Evolutionary conservation across 2,113 vertebrate species (phyloP).

Genomic region (Misgurnus anguillicaudatus): DNA sequence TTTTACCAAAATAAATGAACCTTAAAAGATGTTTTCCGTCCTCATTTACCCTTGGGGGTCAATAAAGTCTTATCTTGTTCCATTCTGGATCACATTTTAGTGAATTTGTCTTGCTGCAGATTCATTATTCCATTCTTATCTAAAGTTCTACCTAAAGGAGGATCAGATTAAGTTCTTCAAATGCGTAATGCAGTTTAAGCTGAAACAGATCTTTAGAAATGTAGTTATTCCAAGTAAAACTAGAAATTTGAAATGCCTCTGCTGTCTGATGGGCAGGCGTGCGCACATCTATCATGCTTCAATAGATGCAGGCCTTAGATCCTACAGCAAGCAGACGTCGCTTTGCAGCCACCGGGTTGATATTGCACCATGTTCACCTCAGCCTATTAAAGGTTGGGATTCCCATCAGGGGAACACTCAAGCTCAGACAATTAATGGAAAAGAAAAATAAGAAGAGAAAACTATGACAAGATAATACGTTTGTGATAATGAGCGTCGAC

Average conservation of each 20-base stretch:
- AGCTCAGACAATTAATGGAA: constrained; percentile 51
- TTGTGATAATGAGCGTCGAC: constrained; percentile 53
- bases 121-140: constrained; percentile 3
- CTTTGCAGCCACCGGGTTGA: constrained; percentile 32
- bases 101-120: constrained; percentile 9
- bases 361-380: constrained; percentile 55
- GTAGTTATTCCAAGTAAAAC: not conserved
- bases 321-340: constrained; percentile 14
- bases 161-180: not conserved
- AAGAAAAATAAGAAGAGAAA: constrained; percentile 44
- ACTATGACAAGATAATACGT: constrained; percentile 44
- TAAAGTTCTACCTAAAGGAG: not conserved
- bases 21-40: not conserved
- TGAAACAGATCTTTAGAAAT: not conserved
- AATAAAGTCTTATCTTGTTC: constrained; percentile 12
- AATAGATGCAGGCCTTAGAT: constrained; percentile 13
- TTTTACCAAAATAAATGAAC: constrained; percentile 13
- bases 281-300: not conserved
- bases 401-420: constrained; percentile 54
- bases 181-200: not conserved
- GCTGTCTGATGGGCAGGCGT: not conserved
- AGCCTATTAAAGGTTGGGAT: constrained; percentile 50
- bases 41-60: not conserved
- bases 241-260: not conserved
- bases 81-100: constrained; percentile 14